Evolutionary conservation across 2,888 invertebrate genomes (phyloP), one percentile per base, ranked within the genome.

Genomic region (Clunio marinus): DNA sequence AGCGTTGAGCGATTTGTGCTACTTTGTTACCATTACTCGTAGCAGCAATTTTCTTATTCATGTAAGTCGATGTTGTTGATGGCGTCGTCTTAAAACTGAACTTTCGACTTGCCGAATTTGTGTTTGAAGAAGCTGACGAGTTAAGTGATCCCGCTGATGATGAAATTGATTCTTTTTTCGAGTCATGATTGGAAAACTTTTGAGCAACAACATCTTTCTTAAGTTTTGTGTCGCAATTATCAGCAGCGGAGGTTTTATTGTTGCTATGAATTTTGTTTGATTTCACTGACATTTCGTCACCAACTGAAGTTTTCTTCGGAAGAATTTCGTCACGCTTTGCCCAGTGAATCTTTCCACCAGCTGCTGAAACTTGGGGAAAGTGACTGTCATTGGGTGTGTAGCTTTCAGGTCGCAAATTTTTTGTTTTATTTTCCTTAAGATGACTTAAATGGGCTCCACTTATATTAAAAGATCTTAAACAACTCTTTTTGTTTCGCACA

Each of bases 1-100:
- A 88, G 74, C 87, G 87, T 71, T 84, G 83, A 1, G 88, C 86
- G 69, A 88, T 76, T 74, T 86, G 84, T 58, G 87, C 85, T 35
- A 88, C 88, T 75, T 84, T 83, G 37, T 24, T 86, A 70, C 81
- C 72, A 13, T 73, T 69, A 35, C 69, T 60, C 63, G 66, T 69
- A 57, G 60, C 70, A 20, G 69, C 63, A 17, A 66, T 46, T 51
- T 59, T 70, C n/a, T 73, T 46, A 32, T 67, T 45, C 35, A 22
- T 58, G 15, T 66, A 58, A 2, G 58, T 41, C 10, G 66, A n/a
- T 10, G 65, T 62, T 70, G 76, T 76, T 20, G 70, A 69, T 59
- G 75, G 72, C 71, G 78, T 77, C 27, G 78, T 79, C 71, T 78
- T 78, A 69, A 79, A 79, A 72, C 78, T 79, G 69, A 76, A 78